These are phyloP conservation scores for Enteromius paludinosus DNA, from an alignment of 2,797 vertebrate genomes.

Conservation along the genomic window DNA sequence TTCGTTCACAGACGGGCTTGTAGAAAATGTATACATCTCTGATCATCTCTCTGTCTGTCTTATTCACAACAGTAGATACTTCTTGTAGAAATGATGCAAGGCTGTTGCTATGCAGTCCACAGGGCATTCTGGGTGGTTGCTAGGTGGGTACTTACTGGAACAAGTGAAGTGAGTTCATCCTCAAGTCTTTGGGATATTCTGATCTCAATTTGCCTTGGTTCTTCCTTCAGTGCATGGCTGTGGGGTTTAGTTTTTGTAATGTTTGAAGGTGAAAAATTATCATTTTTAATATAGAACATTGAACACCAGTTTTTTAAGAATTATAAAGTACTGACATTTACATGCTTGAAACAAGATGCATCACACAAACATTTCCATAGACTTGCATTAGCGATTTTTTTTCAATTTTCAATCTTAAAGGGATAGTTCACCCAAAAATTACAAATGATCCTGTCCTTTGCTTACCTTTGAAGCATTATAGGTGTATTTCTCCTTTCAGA, in stretches of 20 bases:
- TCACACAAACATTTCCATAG: not conserved
- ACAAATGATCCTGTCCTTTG: too few relatives aligned
- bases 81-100: not conserved
- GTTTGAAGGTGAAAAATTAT: not conserved
- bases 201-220: not conserved
- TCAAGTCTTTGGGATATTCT: not conserved
- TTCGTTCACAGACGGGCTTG: conserved; percentile 18
- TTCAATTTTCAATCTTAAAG: not conserved
- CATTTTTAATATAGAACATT: too few relatives aligned
- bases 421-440: too few relatives aligned
- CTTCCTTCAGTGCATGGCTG: not conserved
- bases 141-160: conserved; percentile 8
- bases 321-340: not conserved
- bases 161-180: not conserved
- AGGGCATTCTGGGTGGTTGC: not conserved
- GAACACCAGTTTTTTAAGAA: too few relatives aligned
- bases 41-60: conserved; percentile 13
- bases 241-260: not conserved
- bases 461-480: too few relatives aligned
- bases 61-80: not conserved
- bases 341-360: not conserved
- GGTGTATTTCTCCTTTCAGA: too few relatives aligned
- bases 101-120: not conserved
- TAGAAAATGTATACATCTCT: conserved; percentile 1
- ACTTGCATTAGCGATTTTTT: not conserved